A percentile compares a stretch with the other conserved stretches of the same genome.
Conservation (phyloP, 2,113 vertebrate genomes). For the Labeo catla region DNA sequence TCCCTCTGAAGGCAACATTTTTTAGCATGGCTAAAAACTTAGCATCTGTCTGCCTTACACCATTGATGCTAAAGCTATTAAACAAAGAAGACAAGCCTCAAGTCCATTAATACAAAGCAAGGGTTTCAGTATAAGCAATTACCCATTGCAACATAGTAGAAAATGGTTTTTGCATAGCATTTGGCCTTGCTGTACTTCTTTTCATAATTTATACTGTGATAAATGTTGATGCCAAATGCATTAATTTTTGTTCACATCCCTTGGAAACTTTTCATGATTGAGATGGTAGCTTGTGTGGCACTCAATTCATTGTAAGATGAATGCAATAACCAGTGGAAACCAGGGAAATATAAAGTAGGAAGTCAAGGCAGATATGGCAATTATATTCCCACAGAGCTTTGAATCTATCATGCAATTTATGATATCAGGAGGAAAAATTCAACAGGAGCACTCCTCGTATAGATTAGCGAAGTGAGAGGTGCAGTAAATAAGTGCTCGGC, state of each 20-base stretch:
- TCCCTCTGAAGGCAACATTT: conserved; percentile 72
- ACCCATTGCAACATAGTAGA: conserved; percentile 59
- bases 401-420: conserved; percentile 82
- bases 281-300: conserved; percentile 28
- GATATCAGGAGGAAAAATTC: conserved; percentile 66
- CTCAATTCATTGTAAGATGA: conserved; percentile 40
- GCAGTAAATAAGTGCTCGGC: conserved; percentile 74
- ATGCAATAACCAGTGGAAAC: conserved; percentile 71
- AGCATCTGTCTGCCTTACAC: conserved; percentile 68
- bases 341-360: conserved; percentile 80
- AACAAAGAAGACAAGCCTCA: conserved; percentile 56
- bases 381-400: conserved; percentile 82
- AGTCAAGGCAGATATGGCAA: conserved; percentile 86
- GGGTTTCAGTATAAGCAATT: conserved; percentile 61
- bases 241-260: conserved; percentile 40
- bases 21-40: conserved; percentile 53
- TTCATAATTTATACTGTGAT: conserved; percentile 55
- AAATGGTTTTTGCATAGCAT: conserved; percentile 77
- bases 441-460: conserved; percentile 56
- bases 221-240: conserved; percentile 74
- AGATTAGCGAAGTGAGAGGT: conserved; percentile 68
- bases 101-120: conserved; percentile 68
- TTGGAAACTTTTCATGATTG: conserved; percentile 17
- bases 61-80: conserved; percentile 60
- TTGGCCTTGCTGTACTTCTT: conserved; percentile 71